Conservation (phyloP, 2,797 vertebrate genomes). For the Notolabrus celidotus region DNA sequence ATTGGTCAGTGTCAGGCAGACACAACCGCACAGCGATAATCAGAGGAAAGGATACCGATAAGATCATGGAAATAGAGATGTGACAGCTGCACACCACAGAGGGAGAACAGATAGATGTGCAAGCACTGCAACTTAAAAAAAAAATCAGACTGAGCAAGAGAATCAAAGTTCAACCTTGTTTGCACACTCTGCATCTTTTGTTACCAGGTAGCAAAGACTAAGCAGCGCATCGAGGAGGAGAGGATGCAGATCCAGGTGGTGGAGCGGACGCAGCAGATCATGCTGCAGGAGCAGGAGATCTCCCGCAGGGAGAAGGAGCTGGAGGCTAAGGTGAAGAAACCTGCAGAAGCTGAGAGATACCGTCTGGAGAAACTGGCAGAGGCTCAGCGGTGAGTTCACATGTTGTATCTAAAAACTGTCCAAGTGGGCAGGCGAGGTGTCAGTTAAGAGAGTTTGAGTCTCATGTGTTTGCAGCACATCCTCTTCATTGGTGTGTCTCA, state of each 20-base stretch:
- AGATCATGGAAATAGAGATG: too few relatives aligned
- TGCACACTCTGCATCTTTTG: neutral
- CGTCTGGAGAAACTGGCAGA: conserved; percentile 90
- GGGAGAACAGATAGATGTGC: too few relatives aligned
- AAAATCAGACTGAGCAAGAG: neutral
- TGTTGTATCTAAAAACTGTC: too few relatives aligned
- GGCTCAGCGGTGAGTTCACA: conserved; percentile 88
- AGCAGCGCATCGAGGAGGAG: conserved; percentile 93
- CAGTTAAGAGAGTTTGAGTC: too few relatives aligned
- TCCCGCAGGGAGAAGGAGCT: conserved; percentile 90
- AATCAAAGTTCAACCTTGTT: too few relatives aligned
- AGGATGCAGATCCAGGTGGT: conserved; percentile 93
- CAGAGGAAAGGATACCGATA: too few relatives aligned
- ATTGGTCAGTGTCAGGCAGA: neutral
- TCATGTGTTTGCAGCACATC: too few relatives aligned
- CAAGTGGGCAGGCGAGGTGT: too few relatives aligned
- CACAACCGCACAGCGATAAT: too few relatives aligned
- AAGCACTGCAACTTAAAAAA: too few relatives aligned
- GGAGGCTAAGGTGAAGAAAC: conserved; percentile 91
- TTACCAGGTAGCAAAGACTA: conserved; percentile 91
- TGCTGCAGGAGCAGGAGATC: conserved; percentile 93
- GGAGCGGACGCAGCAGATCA: conserved; percentile 91
- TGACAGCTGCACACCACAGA: too few relatives aligned
- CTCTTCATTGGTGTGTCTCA: too few relatives aligned
- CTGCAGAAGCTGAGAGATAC: conserved; percentile 90